Percentiles rank a stretch among this genome's conserved stretches.
These are phyloP conservation scores for Crenuchus spilurus DNA, from an alignment of 2,797 vertebrate species.

Conservation along the genomic window DNA sequence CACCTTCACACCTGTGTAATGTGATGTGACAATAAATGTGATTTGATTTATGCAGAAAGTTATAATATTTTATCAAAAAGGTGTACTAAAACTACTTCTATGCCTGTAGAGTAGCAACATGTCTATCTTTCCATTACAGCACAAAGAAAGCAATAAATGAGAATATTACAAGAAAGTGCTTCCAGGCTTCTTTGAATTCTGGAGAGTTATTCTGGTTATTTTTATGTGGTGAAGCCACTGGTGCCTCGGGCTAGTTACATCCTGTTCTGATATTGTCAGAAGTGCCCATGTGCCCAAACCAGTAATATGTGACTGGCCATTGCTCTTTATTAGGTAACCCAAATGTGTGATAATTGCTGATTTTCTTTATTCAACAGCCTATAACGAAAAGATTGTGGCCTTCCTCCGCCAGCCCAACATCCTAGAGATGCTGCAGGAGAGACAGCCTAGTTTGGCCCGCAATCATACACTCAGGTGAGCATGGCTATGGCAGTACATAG, in stretches of 20 bases:
- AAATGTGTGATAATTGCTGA: background rate
- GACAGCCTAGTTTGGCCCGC: constrained; percentile 90
- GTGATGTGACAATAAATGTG: too few species aligned
- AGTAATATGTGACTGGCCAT: background rate
- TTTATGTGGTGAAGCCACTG: background rate
- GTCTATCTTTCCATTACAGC: background rate
- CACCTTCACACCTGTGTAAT: too few species aligned
- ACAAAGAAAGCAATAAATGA: background rate
- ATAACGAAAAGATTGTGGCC: constrained; percentile 98
- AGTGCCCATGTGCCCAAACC: background rate
- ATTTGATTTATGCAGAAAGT: too few species aligned
- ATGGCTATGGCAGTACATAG: background rate
- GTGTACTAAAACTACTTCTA: background rate
- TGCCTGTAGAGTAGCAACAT: constrained; percentile 2
- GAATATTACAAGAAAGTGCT: background rate
- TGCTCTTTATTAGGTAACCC: background rate
- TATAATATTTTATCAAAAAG: constrained; percentile 22
- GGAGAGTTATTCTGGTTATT: too few species aligned
- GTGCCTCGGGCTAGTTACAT: background rate
- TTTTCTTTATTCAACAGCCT: constrained; percentile 77
- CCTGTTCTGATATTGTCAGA: background rate
- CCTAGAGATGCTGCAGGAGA: constrained; percentile 95
- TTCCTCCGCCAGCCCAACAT: constrained; percentile 96
- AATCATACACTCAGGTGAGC: constrained; percentile 91
- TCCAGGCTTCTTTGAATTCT: too few species aligned